Base-by-base conservation (phyloP, 2,888 invertebrate genomes). In the Tridacna crocea region DNA sequence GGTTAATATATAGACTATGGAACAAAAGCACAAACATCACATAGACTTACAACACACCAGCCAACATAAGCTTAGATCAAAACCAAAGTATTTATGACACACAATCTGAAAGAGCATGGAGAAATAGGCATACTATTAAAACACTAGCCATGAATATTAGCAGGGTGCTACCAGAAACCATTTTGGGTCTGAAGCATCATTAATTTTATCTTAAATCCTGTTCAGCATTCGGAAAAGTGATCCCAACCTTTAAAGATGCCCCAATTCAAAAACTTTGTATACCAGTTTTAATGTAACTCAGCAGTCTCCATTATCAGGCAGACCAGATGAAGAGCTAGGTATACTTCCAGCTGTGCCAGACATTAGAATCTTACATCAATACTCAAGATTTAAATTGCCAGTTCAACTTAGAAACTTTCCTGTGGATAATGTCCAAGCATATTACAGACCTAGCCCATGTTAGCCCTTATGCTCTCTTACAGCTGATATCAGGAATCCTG, bases 371-470 rank as follows among this genome's bases (percentile, higher is more conserved):
- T 22, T 61, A 22, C 61, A 61, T 61, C 22, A 61, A 19, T 83
- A 82, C 55, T 82, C 74, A 79, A 22, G 55, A 76, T 22, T 63
- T 87, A 27, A 27, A 76, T 13, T 70, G 83, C 19, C 68, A 72
- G 74, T 87, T 85, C 46, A 84, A 66, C 22, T 22, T 76, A 12
- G 87, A 85, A 72, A 77, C 77, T 15, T 81, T 70, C 22, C 63
- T 72, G 58, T 87, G 87, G 84, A 73, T 87, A 22, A 79, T 77
- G 48, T n/a, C 22, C 0, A 68, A 74, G 0, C 63, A 80, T 13
- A 22, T 72, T 17, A 60, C 72, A 13, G 58, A 85, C 63, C 84
- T 83, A 10, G 36, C 70, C 17, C 65, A 51, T 36, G 46, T 82
- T 15, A 46, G 75, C 46, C 75, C 83, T 0, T 68, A 75, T 70